Base-by-base conservation (phyloP, 2,797 vertebrate genomes). In the Anabas testudineus region DNA sequence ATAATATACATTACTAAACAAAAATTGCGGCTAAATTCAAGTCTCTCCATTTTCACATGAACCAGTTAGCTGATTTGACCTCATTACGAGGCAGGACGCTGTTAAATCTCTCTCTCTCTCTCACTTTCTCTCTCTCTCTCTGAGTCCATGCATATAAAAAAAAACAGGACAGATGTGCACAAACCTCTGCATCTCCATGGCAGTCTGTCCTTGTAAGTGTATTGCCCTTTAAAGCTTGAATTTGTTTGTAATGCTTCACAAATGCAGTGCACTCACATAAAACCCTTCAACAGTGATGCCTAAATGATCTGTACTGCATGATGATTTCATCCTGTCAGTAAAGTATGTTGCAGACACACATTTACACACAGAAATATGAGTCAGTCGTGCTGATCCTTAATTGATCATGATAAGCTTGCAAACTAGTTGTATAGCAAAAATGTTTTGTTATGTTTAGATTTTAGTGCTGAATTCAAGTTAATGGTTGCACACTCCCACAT, bases 51-150 rank as follows among this genome's bases (percentile, higher is more conserved):
- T 64, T 83, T 70, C 59, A 76, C 58, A 82, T 72, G 73, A 78
- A 74, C 19, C 76, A 83, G 71, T 81, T 86, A 71, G 57, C 71
- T 78, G 76, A 80, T 85, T 78, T 89, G 83, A 91, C 84, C 87
- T 87, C 73, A 87, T 86, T 89, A 76, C 67, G 71, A 59, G 69
- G 64, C 76, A 69, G 58, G 32, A 48, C 6, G 14, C 62, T 67
- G 76, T 76, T 84, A 87, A 91, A 88, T 86, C 85, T 87, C 74
- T 73, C 49, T 77, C 70, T 36, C 79, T 53, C 36, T 47, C 48
- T 62, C 66, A 39, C 71, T 60, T 30, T 76, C 70, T 81, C 77
- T 86, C 85, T 87, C 74, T 73, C 45, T 78, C 70, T 39, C 75
- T 69, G 67, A 63, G 65, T 45, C 39, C 51, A 78, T 82, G 64